A percentile compares a stretch with the other conserved stretches of the same genome.
Evolutionary conservation across 2,797 vertebrate species (phyloP).

Genomic region (Cynodonichthys magdalenae): DNA sequence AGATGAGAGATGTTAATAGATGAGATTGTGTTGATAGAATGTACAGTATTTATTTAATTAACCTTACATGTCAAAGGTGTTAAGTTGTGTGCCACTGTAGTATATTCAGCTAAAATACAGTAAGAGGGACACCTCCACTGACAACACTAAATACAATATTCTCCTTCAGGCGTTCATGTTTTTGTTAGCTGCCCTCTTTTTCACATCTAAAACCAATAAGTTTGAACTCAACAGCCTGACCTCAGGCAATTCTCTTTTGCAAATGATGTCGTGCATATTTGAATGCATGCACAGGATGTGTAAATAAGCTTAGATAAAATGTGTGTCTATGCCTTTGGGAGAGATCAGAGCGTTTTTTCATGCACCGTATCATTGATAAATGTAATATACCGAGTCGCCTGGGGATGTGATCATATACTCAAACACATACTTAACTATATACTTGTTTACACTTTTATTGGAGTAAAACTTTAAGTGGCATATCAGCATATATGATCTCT

Average conservation of each 20-base stretch:
- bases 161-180: slow-evolving; percentile 12
- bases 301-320: background rate
- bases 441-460: slow-evolving; percentile 39
- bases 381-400: slow-evolving; percentile 27
- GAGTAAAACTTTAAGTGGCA: slow-evolving; percentile 30
- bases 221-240: slow-evolving; percentile 29
- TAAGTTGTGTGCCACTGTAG: background rate
- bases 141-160: background rate
- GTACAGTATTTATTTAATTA: too few relatives aligned
- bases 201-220: slow-evolving; percentile 21
- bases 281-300: background rate
- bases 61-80: too few relatives aligned
- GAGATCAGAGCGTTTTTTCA: slow-evolving; percentile 18
- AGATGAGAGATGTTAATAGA: too few relatives aligned
- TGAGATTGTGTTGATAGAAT: too few relatives aligned
- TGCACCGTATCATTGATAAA: slow-evolving; percentile 32
- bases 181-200: slow-evolving; percentile 6
- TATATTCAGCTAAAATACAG: background rate
- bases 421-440: slow-evolving; percentile 16
- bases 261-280: slow-evolving; percentile 7
- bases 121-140: slow-evolving; percentile 3
- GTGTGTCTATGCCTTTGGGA: background rate
- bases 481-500: slow-evolving; percentile 7
- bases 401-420: slow-evolving; percentile 19
- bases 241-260: slow-evolving; percentile 19